A percentile compares a stretch with the other conserved stretches of the same genome.
These are phyloP conservation scores for Corythoichthys haematopterus DNA, from an alignment of 2,113 vertebrate species.

Conservation along the genomic window DNA sequence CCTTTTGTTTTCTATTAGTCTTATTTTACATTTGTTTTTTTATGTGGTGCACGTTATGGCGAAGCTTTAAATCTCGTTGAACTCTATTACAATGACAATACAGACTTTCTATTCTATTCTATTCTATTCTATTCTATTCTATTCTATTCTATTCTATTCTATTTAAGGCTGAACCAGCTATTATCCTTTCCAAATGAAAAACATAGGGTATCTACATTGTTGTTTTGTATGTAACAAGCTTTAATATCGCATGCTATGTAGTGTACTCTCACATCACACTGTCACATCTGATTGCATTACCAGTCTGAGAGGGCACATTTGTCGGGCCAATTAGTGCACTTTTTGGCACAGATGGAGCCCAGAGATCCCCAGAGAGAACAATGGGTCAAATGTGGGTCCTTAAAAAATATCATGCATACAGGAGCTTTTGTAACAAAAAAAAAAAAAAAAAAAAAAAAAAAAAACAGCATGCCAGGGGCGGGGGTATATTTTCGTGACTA, in stretches of 20 bases:
- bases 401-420: conserved; percentile 39
- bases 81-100: too few species aligned
- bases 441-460: conserved; percentile 47
- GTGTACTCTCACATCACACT: conserved; percentile 22
- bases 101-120: too few species aligned
- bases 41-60: too few species aligned
- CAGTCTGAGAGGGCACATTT: conserved; percentile 55
- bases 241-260: conserved; percentile 5
- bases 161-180: not conserved
- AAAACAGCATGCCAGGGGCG: conserved; percentile 47
- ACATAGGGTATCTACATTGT: not conserved
- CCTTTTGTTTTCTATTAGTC: too few species aligned
- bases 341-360: conserved; percentile 62
- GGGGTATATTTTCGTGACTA: conserved; percentile 27
- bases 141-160: too few species aligned
- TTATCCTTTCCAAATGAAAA: not conserved
- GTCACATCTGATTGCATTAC: conserved; percentile 61
- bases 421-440: conserved; percentile 47
- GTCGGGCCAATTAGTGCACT: conserved; percentile 62
- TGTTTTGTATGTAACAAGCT: conserved; percentile 4
- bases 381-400: conserved; percentile 46
- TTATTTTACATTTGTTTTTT: too few species aligned
- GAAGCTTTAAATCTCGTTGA: too few species aligned
- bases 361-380: conserved; percentile 44
- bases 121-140: too few species aligned